A percentile compares a stretch with the other conserved stretches of the same genome.
Conservation (phyloP, 1,140 invertebrate species). For the Heliconius himera region DNA sequence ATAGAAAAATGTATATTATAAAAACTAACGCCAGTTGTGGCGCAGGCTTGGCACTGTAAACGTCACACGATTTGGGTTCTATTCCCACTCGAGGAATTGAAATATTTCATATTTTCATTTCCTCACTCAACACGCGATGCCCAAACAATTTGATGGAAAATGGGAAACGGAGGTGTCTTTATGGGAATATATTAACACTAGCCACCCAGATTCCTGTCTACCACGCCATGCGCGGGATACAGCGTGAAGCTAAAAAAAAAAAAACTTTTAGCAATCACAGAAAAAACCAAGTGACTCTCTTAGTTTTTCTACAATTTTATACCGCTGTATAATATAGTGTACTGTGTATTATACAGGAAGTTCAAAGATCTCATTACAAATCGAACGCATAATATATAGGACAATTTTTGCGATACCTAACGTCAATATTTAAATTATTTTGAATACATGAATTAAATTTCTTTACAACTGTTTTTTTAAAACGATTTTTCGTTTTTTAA, state of each 20-base stretch:
- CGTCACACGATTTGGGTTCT: too few species aligned
- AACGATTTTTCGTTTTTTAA: background rate
- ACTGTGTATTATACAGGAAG: conserved; percentile 51
- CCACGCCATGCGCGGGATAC: background rate
- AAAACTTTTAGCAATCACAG: background rate
- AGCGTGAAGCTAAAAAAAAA: background rate
- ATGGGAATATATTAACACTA: too few species aligned
- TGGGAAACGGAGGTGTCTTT: too few species aligned
- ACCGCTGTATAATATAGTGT: conserved; percentile 34
- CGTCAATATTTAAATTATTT: conserved; percentile 33
- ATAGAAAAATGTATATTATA: too few species aligned
- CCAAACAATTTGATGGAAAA: too few species aligned
- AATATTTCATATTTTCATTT: too few species aligned
- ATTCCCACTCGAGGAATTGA: too few species aligned
- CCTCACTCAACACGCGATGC: too few species aligned
- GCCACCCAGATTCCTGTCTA: background rate
- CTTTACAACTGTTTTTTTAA: background rate
- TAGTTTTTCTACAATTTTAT: background rate
- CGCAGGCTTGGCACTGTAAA: too few species aligned
- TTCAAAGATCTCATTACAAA: conserved; percentile 68
- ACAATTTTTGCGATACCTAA: conserved; percentile 57
- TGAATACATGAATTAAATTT: conserved; percentile 25
- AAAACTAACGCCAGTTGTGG: too few species aligned
- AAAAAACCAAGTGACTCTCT: background rate
- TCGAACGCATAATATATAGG: conserved; percentile 72